Base-by-base conservation (phyloP, 1,140 invertebrate species). In the Chrysopa pallens region DNA sequence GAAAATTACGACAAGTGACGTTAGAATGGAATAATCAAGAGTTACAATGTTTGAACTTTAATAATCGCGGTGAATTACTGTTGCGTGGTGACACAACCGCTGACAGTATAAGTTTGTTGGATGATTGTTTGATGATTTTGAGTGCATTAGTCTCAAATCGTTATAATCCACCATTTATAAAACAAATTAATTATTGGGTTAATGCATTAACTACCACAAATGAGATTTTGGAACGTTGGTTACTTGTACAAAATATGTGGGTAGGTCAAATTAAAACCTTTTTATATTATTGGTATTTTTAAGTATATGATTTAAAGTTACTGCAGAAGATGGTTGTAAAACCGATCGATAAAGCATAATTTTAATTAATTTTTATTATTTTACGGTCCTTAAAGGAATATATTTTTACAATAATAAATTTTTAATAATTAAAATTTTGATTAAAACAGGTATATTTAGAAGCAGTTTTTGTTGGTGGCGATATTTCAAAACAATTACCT, bases 161-260 rank as follows among this genome's bases (percentile, higher is more conserved):
- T 75, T 97, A 96, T 60, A 97, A 97, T 60, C 88, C 87, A 12
- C 93, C 92, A 8, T 97, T 96, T 55, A 76, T 88, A 48, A 94
- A 92, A 57, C 85, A 95, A 62, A 96, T 98, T 51, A 89, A 94
- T 58, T 81, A 87, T 51, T 98, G 92, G 92, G 78, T 96, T 1
- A 76, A 79, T 43, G 90, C 96, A 60, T 62, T 98, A 37, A 90
- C 90, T 9, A 95, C 92, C 52, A 95, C 92, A 0, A 94, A 94
- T 57, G 93, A 98, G 63, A 92, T 97, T 50, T 66, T 97, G 36
- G 92, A 96, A 63, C 72, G 90, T 44, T 97, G 93, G 93, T 67
- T 98, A 13, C 70, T 92, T 2, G 92, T 96, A 0, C 93, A 97
- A 63, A 97, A 97, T 59, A 84, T 97, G 76, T 97, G 93, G 93